These are phyloP conservation scores for Hemicordylus capensis DNA, from an alignment of 2,113 vertebrate genomes.

Conservation along the genomic window DNA sequence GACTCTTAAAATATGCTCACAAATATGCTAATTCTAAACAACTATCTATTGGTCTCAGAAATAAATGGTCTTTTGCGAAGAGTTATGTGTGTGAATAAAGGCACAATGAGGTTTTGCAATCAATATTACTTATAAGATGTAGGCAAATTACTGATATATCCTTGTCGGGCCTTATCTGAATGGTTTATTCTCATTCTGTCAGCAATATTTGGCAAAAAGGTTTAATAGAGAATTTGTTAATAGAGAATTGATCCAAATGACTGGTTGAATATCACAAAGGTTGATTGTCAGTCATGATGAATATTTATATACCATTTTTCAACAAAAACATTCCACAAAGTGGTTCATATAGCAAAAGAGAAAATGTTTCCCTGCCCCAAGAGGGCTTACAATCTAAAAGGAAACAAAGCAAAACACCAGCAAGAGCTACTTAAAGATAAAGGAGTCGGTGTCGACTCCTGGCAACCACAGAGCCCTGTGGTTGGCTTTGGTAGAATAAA, in stretches of 20 bases:
- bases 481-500: too few relatives aligned
- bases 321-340: too few relatives aligned
- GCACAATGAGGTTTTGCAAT: too few relatives aligned
- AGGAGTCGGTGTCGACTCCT: too few relatives aligned
- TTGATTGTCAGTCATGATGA: background rate
- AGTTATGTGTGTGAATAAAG: background rate
- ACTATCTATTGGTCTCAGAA: background rate
- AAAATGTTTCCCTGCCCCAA: too few relatives aligned
- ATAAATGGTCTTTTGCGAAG: background rate
- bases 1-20: background rate
- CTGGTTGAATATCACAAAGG: background rate
- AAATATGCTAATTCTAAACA: background rate
- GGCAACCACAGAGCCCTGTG: too few relatives aligned
- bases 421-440: too few relatives aligned
- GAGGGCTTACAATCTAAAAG: too few relatives aligned
- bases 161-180: background rate
- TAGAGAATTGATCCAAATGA: background rate
- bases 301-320: too few relatives aligned
- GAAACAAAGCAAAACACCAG: too few relatives aligned
- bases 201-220: background rate
- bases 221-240: background rate
- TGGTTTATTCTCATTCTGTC: background rate
- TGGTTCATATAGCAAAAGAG: too few relatives aligned
- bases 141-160: background rate
- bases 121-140: too few relatives aligned